A percentile compares a stretch with the other conserved stretches of the same genome.
These are phyloP conservation scores for Pyrrhia umbra DNA, from an alignment of 2,888 invertebrate species.

Conservation along the genomic window DNA sequence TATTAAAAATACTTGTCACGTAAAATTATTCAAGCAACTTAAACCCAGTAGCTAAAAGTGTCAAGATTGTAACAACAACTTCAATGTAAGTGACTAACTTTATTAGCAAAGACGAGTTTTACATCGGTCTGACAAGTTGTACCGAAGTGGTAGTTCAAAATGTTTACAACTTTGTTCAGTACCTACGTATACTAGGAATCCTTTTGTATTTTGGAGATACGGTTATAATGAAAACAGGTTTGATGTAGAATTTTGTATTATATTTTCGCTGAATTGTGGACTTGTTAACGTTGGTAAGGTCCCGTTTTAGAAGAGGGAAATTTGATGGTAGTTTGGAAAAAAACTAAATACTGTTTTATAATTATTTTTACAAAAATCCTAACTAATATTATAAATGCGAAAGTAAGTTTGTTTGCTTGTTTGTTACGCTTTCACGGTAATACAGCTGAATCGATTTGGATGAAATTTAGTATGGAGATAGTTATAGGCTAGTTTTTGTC, in stretches of 20 bases:
- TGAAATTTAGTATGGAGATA: too few relatives aligned
- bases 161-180: slow-evolving; percentile 40
- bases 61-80: slow-evolving; percentile 24
- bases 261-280: background rate
- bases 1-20: background rate
- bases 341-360: too few relatives aligned
- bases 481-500: too few relatives aligned
- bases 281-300: background rate
- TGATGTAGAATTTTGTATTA: background rate
- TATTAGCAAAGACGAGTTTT: slow-evolving; percentile 30
- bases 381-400: too few relatives aligned
- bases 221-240: slow-evolving; percentile 3
- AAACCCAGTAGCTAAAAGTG: slow-evolving; percentile 23
- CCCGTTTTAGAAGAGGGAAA: background rate
- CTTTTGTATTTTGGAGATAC: slow-evolving; percentile 18
- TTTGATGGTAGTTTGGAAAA: too few relatives aligned
- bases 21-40: slow-evolving; percentile 1
- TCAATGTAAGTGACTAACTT: slow-evolving; percentile 28
- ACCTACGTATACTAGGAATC: slow-evolving; percentile 14
- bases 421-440: too few relatives aligned
- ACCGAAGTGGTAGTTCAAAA: slow-evolving; percentile 43
- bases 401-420: too few relatives aligned
- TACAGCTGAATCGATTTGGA: too few relatives aligned
- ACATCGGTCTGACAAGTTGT: slow-evolving; percentile 14
- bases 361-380: too few relatives aligned